Base-by-base conservation (phyloP, 2,797 vertebrate species). In the Urocyon cinereoargenteus region DNA sequence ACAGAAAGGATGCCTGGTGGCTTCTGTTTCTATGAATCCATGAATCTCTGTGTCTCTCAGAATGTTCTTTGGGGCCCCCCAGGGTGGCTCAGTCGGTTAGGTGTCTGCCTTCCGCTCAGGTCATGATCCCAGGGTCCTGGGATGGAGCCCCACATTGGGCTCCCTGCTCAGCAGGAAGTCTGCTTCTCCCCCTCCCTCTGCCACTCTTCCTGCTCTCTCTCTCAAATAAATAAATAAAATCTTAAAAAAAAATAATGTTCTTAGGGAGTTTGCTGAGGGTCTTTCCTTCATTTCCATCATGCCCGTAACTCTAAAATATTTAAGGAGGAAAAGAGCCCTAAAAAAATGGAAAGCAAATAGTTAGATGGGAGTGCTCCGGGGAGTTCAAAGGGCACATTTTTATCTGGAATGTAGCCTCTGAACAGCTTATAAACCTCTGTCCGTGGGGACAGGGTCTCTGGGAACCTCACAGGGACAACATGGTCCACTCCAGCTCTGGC, bases 351-450 rank as follows among this genome's bases (percentile, higher is more conserved):
- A 86, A 89, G 62, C 73, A 94, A 93, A 96, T 73, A 94, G 59
- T 57, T 14, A 81, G 21, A 85, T 89, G 85, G 92, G 72, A 92
- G 61, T 34, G 34, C 45, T 66, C 77, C 90, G 78, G 12, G 53
- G 68, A 93, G 53, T 68, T 95, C 90, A 96, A 91, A 94, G 92
- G 81, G 73, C 57, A 86, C 24, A 64, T 55, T 97, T 85, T 86
- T 86, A 95, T 62, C 55, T 21, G 49, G 73, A 73, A 22, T 77
- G 59, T 40, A 51, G 70, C 49, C 31, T 88, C 53, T 93, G 53
- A 36, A 45, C 22, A 49, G 55, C 66, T 77, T 86, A 28, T 31
- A 81, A 59, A 16, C 18, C 49, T 87, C 62, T 88, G 57, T 64
- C 66, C 10, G 8, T 13, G 19, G 51, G 53, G 11, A 90, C 40